A percentile compares a stretch with the other conserved stretches of the same genome.
phyloP scores from a whole-genome alignment of 2,797 vertebrate genomes.

The Spondyliosoma cantharus region DNA sequence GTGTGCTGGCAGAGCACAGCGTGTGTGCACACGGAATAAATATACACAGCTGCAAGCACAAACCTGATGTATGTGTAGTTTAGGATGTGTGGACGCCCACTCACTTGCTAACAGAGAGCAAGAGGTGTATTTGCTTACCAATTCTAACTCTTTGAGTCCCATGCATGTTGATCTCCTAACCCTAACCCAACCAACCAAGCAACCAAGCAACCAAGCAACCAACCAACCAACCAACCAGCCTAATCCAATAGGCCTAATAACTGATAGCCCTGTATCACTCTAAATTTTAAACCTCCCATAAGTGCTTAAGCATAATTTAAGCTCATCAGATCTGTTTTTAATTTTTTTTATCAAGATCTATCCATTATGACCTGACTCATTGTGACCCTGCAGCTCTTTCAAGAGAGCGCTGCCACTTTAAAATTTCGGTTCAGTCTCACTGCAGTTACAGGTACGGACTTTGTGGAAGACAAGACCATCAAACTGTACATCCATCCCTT shows the following conservation, averaged over 20 bases:
- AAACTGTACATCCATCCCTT: background rate
- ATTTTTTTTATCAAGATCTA: too few relatives aligned
- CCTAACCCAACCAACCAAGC: too few relatives aligned
- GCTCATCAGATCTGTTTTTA: too few relatives aligned
- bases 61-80: slow-evolving; percentile 13
- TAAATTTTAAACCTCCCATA: too few relatives aligned
- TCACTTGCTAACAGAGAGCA: background rate
- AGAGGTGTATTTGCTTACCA: background rate
- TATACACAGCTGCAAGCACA: slow-evolving; percentile 20
- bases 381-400: too few relatives aligned
- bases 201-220: too few relatives aligned
- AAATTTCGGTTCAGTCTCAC: background rate
- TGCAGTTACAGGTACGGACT: background rate
- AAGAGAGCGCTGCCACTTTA: background rate
- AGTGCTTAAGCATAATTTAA: too few relatives aligned
- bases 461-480: background rate
- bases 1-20: background rate
- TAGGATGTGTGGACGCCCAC: background rate
- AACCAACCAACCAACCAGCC: too few relatives aligned
- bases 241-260: too few relatives aligned
- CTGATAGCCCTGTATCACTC: too few relatives aligned
- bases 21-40: slow-evolving; percentile 14
- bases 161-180: background rate
- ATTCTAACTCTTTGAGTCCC: background rate
- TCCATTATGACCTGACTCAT: too few relatives aligned